These are phyloP conservation scores for Drosophila lowei DNA, from an alignment of 1,140 invertebrate genomes.

Conservation along the genomic window DNA sequence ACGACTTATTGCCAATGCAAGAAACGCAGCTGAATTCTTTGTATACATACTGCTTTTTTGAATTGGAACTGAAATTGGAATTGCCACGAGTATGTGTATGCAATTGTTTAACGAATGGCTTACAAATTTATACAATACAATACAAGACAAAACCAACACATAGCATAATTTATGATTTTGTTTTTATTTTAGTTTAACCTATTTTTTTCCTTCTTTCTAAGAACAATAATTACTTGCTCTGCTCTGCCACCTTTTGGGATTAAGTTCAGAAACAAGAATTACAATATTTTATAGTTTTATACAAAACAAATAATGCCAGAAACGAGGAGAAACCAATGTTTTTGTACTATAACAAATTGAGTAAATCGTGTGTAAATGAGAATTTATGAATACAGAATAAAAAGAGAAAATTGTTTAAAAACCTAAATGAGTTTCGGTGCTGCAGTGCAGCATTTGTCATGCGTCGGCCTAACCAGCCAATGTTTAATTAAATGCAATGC, in stretches of 20 bases:
- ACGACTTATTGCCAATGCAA: conserved; percentile 25
- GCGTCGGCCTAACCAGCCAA: not conserved
- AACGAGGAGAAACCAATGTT: conserved; percentile 34
- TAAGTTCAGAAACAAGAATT: not conserved
- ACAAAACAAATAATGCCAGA: conserved; percentile 45
- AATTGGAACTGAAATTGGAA: conserved; percentile 15
- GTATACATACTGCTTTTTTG: conserved; percentile 36
- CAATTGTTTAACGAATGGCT: conserved; percentile 34
- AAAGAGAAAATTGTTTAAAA: conserved; percentile 48
- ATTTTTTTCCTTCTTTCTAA: not conserved
- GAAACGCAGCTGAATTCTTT: conserved; percentile 52
- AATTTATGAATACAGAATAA: conserved; percentile 63
- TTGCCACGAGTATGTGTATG: conserved; percentile 13
- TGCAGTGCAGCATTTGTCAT: conserved; percentile 8
- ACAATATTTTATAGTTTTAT: conserved; percentile 18
- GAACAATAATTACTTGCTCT: conserved; percentile 6
- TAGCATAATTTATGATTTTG: conserved; percentile 21
- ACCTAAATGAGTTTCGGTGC: conserved; percentile 10
- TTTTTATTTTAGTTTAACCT: conserved; percentile 5
- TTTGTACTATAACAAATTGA: conserved; percentile 57
- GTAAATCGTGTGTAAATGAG: conserved; percentile 63
- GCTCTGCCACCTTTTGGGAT: conserved; percentile 33
- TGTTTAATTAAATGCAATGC: conserved; percentile 31
- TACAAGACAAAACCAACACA: conserved; percentile 27
- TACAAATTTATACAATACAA: conserved; percentile 3